A percentile compares a stretch with the other conserved stretches of the same genome.
These are phyloP conservation scores for Arvicola amphibius DNA, from an alignment of 2,797 vertebrate species.

Conservation along the genomic window DNA sequence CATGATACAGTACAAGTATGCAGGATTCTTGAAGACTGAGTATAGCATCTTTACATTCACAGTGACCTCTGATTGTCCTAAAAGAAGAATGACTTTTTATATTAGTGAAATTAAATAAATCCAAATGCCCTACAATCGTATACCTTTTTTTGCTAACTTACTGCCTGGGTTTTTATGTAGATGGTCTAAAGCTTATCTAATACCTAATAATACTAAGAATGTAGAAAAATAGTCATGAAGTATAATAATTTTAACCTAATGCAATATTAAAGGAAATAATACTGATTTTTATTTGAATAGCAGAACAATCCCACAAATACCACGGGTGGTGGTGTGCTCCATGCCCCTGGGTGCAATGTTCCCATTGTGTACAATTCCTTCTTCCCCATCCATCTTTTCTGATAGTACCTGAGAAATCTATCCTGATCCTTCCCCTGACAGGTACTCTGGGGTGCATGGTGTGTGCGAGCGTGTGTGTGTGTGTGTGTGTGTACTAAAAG, in stretches of 20 bases:
- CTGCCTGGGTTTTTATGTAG: background rate
- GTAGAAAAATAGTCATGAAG: background rate
- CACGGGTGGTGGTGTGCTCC: too few species aligned
- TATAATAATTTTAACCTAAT: background rate
- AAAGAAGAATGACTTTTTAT: background rate
- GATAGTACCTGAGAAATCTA: background rate
- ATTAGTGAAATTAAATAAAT: background rate
- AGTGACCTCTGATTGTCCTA: background rate
- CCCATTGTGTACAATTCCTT: background rate
- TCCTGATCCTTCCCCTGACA: background rate
- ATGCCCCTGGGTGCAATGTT: too few species aligned
- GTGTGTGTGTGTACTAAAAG: background rate
- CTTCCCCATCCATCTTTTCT: background rate
- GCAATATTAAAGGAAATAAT: background rate
- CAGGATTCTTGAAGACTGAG: too few species aligned
- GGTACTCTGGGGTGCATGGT: background rate
- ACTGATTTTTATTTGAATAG: background rate
- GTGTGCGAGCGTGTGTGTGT: background rate
- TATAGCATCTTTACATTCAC: background rate
- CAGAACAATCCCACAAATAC: background rate
- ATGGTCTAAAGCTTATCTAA: background rate
- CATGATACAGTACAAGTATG: fast-evolving
- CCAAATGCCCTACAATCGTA: background rate
- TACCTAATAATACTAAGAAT: background rate
- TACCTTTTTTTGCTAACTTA: background rate